These are phyloP conservation scores for Brachyrhaphis roseni DNA, from an alignment of 2,797 vertebrate genomes.

Conservation along the genomic window DNA sequence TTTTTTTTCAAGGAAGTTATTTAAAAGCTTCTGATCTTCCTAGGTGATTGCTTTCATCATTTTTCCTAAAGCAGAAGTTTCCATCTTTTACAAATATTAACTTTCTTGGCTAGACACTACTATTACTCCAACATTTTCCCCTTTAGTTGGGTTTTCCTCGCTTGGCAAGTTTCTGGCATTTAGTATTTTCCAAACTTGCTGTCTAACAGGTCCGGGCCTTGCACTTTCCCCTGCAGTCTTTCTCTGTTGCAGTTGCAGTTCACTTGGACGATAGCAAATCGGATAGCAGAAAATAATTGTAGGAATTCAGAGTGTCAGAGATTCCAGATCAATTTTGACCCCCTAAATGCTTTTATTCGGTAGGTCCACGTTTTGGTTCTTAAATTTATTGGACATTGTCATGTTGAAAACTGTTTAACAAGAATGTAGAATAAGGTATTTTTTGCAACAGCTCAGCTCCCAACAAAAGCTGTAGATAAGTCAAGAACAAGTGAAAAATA, in stretches of 20 bases:
- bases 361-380: background rate
- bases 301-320: background rate
- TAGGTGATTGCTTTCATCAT: background rate
- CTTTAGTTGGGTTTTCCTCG: slow-evolving; percentile 37
- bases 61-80: slow-evolving; percentile 21
- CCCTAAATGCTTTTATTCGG: background rate
- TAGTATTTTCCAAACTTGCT: slow-evolving; percentile 62
- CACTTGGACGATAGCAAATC: background rate
- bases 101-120: slow-evolving; percentile 34
- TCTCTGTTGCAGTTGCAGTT: slow-evolving; percentile 35
- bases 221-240: slow-evolving; percentile 54
- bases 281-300: background rate
- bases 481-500: background rate
- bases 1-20: no score
- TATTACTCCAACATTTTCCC: slow-evolving; percentile 57
- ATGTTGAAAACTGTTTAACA: background rate
- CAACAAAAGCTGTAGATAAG: background rate
- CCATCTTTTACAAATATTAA: slow-evolving; percentile 41
- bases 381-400: background rate
- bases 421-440: no score
- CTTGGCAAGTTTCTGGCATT: slow-evolving; percentile 56
- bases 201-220: slow-evolving; percentile 51
- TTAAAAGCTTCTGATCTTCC: background rate
- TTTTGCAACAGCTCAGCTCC: background rate
- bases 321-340: background rate